A percentile compares a stretch with the other conserved stretches of the same genome.
Conservation (phyloP, 1,140 invertebrate species). For the Cydia fagiglandana region DNA sequence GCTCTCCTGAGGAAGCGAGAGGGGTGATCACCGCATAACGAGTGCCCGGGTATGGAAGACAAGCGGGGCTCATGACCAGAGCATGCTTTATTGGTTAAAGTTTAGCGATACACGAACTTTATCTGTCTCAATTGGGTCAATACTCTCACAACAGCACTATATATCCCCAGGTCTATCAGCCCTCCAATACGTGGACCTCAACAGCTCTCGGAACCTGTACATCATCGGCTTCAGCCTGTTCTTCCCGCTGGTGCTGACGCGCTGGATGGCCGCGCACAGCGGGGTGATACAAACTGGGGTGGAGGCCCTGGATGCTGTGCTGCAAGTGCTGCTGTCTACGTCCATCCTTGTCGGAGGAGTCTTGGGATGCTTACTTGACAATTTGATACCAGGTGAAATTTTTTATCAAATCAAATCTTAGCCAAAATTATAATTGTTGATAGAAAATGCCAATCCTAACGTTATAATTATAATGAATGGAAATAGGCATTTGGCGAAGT, state of each 20-base stretch:
- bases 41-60: no score
- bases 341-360: constrained; percentile 92
- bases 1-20: no score
- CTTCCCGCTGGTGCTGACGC: constrained; percentile 88
- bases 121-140: not conserved
- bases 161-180: constrained; percentile 84
- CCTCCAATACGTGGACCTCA: constrained; percentile 89
- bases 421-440: no score
- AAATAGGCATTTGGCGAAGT: no score
- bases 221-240: constrained; percentile 94
- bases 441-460: no score
- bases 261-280: constrained; percentile 86
- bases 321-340: constrained; percentile 90
- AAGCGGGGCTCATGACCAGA: no score
- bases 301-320: constrained; percentile 85
- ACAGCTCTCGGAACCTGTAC: constrained; percentile 91
- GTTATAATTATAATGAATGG: no score
- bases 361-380: constrained; percentile 90
- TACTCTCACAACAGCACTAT: not conserved
- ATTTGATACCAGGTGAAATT: constrained; percentile 88
- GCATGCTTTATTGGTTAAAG: no score
- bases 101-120: no score
- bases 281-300: constrained; percentile 85
- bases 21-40: no score
- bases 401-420: no score